phyloP scores from a whole-genome alignment of 1,140 invertebrate species.

The Marisa cornuarietis region DNA sequence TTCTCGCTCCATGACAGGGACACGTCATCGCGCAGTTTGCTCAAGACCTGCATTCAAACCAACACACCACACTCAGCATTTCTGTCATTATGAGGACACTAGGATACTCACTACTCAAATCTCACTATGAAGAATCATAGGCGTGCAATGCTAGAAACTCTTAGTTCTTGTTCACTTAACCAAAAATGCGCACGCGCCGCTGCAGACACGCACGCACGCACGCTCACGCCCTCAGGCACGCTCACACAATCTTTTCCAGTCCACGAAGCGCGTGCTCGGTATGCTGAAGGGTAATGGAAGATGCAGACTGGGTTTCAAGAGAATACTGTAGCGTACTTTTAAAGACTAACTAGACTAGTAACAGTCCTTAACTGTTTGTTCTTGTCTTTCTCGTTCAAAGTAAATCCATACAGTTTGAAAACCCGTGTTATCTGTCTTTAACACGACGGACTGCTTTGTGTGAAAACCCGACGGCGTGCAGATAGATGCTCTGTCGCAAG shows the following conservation, averaged over 20 bases:
- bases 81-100: too few species aligned
- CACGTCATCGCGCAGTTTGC: too few species aligned
- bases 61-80: too few species aligned
- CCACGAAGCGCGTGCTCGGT: background rate
- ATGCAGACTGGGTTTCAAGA: background rate
- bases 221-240: background rate
- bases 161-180: background rate
- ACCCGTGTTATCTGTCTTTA: too few species aligned
- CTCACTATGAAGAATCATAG: too few species aligned
- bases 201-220: background rate
- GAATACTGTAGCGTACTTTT: background rate
- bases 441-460: too few species aligned
- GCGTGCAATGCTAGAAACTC: too few species aligned
- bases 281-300: background rate
- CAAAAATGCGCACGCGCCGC: background rate
- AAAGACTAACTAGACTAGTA: background rate
- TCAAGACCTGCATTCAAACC: too few species aligned
- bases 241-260: background rate
- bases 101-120: too few species aligned
- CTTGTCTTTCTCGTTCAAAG: background rate
- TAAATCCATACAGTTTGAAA: background rate
- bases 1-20: too few species aligned
- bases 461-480: too few species aligned
- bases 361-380: background rate
- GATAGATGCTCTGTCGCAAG: too few species aligned